Conservation (phyloP, 1,140 invertebrate genomes). For the Maconellicoccus hirsutus region DNA sequence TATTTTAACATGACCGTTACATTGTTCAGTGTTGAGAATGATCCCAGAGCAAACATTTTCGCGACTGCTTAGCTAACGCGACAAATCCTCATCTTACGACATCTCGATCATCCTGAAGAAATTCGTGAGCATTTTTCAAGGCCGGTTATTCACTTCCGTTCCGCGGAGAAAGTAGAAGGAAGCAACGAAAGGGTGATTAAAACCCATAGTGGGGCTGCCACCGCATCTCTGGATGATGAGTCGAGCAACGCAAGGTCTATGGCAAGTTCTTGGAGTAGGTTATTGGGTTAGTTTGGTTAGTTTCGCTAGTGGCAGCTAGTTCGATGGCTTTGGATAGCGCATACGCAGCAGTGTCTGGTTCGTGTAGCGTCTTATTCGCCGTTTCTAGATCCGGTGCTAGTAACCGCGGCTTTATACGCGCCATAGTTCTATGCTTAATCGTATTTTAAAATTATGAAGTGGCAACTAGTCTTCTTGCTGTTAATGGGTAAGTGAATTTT, state of each 20-base stretch:
- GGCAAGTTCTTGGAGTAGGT: constrained; percentile 13
- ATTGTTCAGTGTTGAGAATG: not conserved
- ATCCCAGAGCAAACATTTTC: not conserved
- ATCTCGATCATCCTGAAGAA: not conserved
- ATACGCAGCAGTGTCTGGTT: not conserved
- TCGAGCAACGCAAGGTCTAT: constrained; percentile 19
- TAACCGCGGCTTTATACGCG: not conserved
- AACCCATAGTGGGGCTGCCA: not conserved
- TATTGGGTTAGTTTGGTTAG: constrained; percentile 22
- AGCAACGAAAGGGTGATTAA: not conserved
- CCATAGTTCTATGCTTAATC: not conserved
- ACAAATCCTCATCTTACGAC: not conserved
- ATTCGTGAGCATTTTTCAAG: not conserved
- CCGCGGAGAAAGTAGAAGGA: not conserved
- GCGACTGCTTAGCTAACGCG: no score
- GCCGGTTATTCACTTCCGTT: constrained; percentile 7
- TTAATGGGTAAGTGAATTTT: constrained; percentile 18
- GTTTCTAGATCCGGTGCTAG: not conserved
- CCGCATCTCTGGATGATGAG: not conserved
- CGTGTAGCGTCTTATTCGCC: not conserved
- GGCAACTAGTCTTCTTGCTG: constrained; percentile 18
- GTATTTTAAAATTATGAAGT: constrained; percentile 16
- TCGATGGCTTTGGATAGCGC: constrained; percentile 15
- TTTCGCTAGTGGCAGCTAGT: constrained; percentile 17
- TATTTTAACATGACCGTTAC: not conserved